phyloP scores from a whole-genome alignment of 2,888 invertebrate species.

The Tribolium freemani region DNA sequence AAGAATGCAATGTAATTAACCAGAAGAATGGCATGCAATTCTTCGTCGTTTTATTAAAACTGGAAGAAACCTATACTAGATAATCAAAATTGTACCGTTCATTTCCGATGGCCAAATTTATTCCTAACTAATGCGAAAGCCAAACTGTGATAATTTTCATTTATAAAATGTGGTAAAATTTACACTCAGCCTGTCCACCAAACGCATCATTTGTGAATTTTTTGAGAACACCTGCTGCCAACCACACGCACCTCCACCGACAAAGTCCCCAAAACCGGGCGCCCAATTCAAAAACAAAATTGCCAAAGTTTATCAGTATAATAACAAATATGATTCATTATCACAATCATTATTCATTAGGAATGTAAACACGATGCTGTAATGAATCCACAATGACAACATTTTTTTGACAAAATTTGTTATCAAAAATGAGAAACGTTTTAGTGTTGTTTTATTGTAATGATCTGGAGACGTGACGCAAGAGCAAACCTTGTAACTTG shows the following conservation, averaged over 20 bases:
- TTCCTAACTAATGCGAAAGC: background rate
- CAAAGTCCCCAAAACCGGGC: background rate
- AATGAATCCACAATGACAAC: background rate
- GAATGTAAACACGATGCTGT: background rate
- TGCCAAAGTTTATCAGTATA: background rate
- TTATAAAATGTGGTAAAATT: conserved; percentile 41
- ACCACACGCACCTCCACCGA: background rate
- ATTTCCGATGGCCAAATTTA: conserved; percentile 25
- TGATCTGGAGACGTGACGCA: background rate
- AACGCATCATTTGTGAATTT: conserved; percentile 43
- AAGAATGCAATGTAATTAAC: conserved; percentile 38
- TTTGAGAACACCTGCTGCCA: conserved; percentile 23
- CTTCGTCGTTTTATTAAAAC: background rate
- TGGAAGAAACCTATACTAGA: background rate
- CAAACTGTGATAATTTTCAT: conserved; percentile 40
- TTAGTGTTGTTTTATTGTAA: background rate
- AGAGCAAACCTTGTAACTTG: background rate
- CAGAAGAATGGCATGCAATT: conserved; percentile 25
- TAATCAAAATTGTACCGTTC: conserved; percentile 40
- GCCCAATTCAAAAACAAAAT: background rate
- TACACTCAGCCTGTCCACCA: conserved; percentile 33
- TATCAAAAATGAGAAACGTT: background rate
- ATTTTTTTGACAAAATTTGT: background rate
- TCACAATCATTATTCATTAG: background rate
- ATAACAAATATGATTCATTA: background rate